Evolutionary conservation across 2,888 invertebrate species (phyloP).

Genomic region (Cecidostiba fungosa): DNA sequence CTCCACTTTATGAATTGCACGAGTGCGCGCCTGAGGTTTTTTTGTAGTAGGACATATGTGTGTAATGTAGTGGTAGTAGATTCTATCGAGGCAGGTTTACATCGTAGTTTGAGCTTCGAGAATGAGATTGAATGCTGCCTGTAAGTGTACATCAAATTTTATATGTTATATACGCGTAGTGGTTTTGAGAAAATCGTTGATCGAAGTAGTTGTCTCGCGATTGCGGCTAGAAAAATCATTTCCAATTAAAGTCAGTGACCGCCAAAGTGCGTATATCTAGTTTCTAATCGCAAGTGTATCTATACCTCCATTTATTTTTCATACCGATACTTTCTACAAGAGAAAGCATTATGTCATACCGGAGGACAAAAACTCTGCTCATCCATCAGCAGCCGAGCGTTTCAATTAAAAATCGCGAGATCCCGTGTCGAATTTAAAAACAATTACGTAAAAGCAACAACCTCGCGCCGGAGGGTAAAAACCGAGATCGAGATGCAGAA

Average conservation of each 20-base stretch:
- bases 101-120: neutral
- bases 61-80: neutral
- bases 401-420: neutral
- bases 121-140: neutral
- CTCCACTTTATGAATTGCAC: neutral
- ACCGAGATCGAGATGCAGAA: neutral
- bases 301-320: neutral
- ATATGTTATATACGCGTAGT: neutral
- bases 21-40: neutral
- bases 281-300: conserved; percentile 28
- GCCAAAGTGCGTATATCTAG: neutral
- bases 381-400: too few relatives aligned
- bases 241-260: conserved; percentile 8
- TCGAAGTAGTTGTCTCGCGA: neutral
- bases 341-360: conserved; percentile 55
- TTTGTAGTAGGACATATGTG: too few relatives aligned
- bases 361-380: neutral
- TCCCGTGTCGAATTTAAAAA: neutral
- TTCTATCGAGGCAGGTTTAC: neutral
- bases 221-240: neutral
- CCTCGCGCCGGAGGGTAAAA: neutral
- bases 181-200: neutral
- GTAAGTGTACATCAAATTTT: neutral
- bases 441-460: conserved; percentile 17
- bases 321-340: conserved; percentile 28